These are phyloP conservation scores for Chelidonichthys spinosus DNA, from an alignment of 2,797 vertebrate species.

Conservation along the genomic window DNA sequence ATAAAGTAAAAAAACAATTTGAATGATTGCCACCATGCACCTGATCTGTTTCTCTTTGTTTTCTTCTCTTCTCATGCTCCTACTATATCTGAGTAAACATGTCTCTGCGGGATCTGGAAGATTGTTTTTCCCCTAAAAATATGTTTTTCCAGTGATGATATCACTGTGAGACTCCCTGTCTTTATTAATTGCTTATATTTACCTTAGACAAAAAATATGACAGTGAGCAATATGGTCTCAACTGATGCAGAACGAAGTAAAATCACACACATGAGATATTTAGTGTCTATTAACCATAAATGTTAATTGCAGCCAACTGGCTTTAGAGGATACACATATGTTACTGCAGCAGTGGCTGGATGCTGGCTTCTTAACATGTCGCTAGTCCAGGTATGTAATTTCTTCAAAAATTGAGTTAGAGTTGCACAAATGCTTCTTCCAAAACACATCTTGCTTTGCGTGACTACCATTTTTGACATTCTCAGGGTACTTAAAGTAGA, in stretches of 20 bases:
- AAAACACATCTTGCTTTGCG: too few species aligned
- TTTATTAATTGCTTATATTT: conserved; percentile 56
- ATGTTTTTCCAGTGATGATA: conserved; percentile 15
- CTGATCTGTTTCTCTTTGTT: background rate
- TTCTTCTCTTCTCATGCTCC: background rate
- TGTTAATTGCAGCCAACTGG: conserved; percentile 54
- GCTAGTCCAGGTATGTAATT: too few species aligned
- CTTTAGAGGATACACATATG: conserved; percentile 55
- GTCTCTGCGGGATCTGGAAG: background rate
- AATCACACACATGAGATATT: conserved; percentile 54
- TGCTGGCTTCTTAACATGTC: too few species aligned
- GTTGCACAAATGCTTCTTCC: too few species aligned
- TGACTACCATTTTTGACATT: too few species aligned
- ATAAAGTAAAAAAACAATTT: background rate
- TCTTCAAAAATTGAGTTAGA: too few species aligned
- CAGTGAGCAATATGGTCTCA: conserved; percentile 22
- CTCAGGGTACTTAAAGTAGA: too few species aligned
- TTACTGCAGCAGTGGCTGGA: too few species aligned
- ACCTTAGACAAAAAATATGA: conserved; percentile 26
- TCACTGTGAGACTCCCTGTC: conserved; percentile 12
- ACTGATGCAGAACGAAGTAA: conserved; percentile 43
- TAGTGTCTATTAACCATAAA: conserved; percentile 64
- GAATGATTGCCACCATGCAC: background rate
- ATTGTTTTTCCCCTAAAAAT: conserved; percentile 8
- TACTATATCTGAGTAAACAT: too few species aligned